Conservation (phyloP, 2,888 invertebrate species). For the Octodonta nipae region DNA sequence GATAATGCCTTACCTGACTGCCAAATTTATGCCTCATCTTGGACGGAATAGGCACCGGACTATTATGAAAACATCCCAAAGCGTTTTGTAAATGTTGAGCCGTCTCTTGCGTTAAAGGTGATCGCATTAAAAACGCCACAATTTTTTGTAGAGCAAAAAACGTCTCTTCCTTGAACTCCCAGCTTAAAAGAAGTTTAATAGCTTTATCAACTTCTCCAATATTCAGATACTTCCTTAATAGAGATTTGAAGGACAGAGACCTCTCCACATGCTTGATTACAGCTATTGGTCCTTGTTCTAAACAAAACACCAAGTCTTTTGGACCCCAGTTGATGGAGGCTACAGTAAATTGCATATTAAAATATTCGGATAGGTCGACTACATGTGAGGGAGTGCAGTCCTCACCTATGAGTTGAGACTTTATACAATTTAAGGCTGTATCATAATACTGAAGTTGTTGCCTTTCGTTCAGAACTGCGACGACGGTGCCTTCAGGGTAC, state of each 20-base stretch:
- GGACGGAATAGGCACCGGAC: conserved; percentile 51
- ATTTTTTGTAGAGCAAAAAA: conserved; percentile 63
- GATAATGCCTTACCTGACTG: conserved; percentile 34
- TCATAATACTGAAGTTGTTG: conserved; percentile 68
- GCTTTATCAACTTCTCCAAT: conserved; percentile 53
- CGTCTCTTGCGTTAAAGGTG: conserved; percentile 43
- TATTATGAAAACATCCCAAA: conserved; percentile 66
- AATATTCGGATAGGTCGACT: conserved; percentile 50
- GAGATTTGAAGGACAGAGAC: conserved; percentile 23
- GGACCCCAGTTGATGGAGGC: conserved; percentile 30
- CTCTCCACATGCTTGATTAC: conserved; percentile 26
- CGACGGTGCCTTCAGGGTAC: conserved; percentile 57
- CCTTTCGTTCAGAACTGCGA: conserved; percentile 54
- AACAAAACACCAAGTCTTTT: conserved; percentile 40
- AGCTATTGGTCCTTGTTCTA: conserved; percentile 49
- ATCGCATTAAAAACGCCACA: conserved; percentile 49
- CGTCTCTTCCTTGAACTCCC: conserved; percentile 65
- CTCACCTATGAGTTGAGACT: conserved; percentile 52
- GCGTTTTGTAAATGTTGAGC: conserved; percentile 61
- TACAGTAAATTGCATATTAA: conserved; percentile 33
- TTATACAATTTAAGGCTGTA: conserved; percentile 52
- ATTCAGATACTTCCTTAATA: conserved; percentile 44
- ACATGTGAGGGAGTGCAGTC: conserved; percentile 48
- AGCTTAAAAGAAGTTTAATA: conserved; percentile 46
- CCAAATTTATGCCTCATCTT: conserved; percentile 60